phyloP scores from a whole-genome alignment of 1,140 invertebrate genomes.

The Acyrthosiphon pisum region DNA sequence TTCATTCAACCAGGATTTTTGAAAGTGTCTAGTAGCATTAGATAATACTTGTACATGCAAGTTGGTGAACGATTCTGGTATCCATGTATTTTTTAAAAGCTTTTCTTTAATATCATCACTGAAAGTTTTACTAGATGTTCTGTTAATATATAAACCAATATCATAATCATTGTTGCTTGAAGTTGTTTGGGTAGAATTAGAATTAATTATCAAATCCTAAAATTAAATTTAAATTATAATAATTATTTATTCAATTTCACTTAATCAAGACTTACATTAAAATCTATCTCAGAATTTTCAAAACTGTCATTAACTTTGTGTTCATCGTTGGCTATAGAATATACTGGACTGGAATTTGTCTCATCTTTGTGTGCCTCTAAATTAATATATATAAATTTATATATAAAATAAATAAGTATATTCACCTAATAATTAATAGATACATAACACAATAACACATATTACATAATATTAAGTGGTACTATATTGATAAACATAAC shows the following conservation, averaged over 20 bases:
- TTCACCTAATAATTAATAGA: background rate
- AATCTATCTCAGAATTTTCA: background rate
- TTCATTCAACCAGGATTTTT: background rate
- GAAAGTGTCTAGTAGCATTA: background rate
- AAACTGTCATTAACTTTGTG: background rate
- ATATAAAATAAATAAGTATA: background rate
- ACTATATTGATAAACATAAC: too few relatives aligned
- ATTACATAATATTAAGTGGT: too few relatives aligned
- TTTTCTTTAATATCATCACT: background rate
- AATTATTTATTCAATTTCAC: conserved; percentile 5
- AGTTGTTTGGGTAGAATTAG: background rate
- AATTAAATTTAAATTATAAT: background rate
- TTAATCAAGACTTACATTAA: background rate
- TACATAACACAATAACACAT: too few relatives aligned
- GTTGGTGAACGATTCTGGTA: background rate
- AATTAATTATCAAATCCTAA: background rate
- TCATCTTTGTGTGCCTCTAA: background rate
- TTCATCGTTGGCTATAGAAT: too few relatives aligned
- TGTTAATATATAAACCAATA: too few relatives aligned
- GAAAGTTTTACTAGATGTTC: background rate
- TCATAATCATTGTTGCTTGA: background rate
- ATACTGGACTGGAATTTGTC: background rate
- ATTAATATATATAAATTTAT: too few relatives aligned
- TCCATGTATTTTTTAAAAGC: conserved; percentile 1
- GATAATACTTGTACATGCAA: background rate